Conservation (phyloP, 2,113 vertebrate species). For the Nycticorax nycticorax region DNA sequence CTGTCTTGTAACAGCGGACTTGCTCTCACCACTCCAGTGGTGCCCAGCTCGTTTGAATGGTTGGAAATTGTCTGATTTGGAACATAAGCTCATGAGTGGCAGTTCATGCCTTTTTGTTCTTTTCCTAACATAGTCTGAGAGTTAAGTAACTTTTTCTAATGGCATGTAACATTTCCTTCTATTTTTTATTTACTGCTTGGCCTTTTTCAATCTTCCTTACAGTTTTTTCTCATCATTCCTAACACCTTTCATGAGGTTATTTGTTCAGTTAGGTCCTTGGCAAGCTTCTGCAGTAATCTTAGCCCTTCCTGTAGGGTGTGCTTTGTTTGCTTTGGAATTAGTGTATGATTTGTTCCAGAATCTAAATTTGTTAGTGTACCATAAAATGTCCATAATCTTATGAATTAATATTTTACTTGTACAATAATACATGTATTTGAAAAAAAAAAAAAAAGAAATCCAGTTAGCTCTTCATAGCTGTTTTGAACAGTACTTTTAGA, state of each 20-base stretch:
- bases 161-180: not conserved
- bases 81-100: not conserved
- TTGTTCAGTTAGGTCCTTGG: not conserved
- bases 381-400: not conserved
- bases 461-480: not conserved
- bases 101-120: not conserved
- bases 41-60: not conserved
- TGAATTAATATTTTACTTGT: not conserved
- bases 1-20: not conserved
- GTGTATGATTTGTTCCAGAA: not conserved
- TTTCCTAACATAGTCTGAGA: not conserved
- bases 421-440: not conserved
- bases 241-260: not conserved
- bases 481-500: not conserved
- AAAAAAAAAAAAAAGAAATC: not conserved
- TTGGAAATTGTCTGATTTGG: not conserved
- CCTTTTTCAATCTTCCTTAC: not conserved
- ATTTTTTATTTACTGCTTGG: not conserved
- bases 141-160: not conserved
- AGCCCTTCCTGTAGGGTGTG: not conserved
- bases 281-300: not conserved
- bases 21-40: not conserved
- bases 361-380: not conserved
- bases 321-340: not conserved
- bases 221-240: not conserved